These are phyloP conservation scores for Tretioscincus oriximinensis DNA, from an alignment of 2,113 vertebrate species.

Conservation along the genomic window DNA sequence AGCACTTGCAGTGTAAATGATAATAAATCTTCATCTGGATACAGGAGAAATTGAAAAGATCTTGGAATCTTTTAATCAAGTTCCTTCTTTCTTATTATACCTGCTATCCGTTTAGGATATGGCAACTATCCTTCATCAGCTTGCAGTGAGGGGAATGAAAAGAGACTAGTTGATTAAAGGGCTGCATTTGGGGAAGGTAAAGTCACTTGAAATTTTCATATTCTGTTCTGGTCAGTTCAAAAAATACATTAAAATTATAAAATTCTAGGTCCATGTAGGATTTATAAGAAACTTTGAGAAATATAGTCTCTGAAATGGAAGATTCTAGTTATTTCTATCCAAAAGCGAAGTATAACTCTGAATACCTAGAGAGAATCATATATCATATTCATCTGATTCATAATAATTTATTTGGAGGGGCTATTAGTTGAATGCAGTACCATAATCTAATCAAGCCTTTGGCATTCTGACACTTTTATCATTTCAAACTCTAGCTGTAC, in stretches of 20 bases:
- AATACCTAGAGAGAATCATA: not conserved
- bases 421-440: not conserved
- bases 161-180: not conserved
- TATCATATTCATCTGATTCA: not conserved
- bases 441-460: not conserved
- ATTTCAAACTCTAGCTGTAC: too few species aligned
- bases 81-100: not conserved
- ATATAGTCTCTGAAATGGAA: too few species aligned
- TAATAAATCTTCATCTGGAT: too few species aligned
- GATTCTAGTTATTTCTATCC: too few species aligned
- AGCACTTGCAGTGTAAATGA: too few species aligned
- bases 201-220: not conserved
- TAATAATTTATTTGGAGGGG: not conserved
- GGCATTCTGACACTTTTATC: too few species aligned
- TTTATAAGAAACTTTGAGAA: too few species aligned
- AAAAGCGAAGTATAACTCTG: not conserved
- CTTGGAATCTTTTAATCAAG: not conserved
- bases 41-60: too few species aligned
- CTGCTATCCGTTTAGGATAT: not conserved
- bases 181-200: not conserved
- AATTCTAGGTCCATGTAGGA: too few species aligned
- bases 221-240: not conserved
- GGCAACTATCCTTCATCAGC: not conserved
- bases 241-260: not conserved
- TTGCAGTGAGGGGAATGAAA: not conserved